Evolutionary conservation across 1,140 invertebrate species (phyloP).

Genomic region (Calliphora vicina): DNA sequence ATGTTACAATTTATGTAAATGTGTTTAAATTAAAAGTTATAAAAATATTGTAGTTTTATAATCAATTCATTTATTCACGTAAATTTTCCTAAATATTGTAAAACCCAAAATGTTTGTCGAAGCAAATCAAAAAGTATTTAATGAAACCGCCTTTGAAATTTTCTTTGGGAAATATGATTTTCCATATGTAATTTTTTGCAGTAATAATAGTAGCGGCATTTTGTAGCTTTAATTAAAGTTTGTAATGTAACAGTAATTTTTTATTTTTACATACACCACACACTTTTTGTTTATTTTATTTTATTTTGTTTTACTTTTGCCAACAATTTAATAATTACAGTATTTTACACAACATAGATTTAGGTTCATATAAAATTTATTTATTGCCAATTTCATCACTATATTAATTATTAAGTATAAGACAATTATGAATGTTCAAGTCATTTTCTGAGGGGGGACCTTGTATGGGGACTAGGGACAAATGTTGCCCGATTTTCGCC

Average conservation of each 20-base stretch:
- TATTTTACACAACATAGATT: too few relatives aligned
- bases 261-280: too few relatives aligned
- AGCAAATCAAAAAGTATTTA: not conserved
- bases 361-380: too few relatives aligned
- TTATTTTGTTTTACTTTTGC: not conserved
- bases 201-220: not conserved
- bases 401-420: too few relatives aligned
- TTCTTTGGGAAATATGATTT: not conserved
- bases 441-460: too few relatives aligned
- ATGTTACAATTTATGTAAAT: not conserved
- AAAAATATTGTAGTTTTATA: not conserved
- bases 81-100: slow-evolving; percentile 9
- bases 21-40: not conserved
- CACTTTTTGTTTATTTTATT: too few relatives aligned
- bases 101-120: not conserved
- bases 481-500: too few relatives aligned
- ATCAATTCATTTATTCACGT: not conserved
- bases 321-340: too few relatives aligned
- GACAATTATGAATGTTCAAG: too few relatives aligned
- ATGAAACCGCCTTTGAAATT: not conserved
- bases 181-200: not conserved
- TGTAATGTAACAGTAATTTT: too few relatives aligned
- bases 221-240: not conserved
- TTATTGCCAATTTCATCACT: too few relatives aligned
- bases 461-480: too few relatives aligned